A percentile compares a stretch with the other conserved stretches of the same genome.
These are phyloP conservation scores for Chaenodraco wilsoni DNA, from an alignment of 2,797 vertebrate genomes.

Conservation along the genomic window DNA sequence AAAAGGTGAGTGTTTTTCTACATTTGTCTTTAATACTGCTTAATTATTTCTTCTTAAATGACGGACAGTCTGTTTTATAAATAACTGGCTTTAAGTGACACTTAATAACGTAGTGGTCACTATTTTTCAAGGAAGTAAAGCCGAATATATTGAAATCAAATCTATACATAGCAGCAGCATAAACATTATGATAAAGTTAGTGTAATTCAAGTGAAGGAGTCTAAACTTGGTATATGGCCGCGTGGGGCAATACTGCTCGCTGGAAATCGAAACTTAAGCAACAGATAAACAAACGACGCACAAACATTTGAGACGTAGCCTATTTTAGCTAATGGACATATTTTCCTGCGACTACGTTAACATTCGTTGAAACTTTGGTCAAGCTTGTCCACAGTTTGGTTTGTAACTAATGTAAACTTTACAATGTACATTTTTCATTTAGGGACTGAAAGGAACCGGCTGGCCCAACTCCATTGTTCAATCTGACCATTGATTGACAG, in stretches of 20 bases:
- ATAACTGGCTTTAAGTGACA: neutral
- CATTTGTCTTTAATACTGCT: neutral
- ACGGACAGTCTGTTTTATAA: accelerated
- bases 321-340: neutral
- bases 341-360: no score
- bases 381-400: neutral
- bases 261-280: conserved; percentile 57
- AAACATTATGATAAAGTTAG: accelerated
- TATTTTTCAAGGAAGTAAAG: neutral
- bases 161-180: accelerated
- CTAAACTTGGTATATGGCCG: neutral
- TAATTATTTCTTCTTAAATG: neutral
- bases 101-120: neutral
- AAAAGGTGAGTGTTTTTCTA: conserved; percentile 6
- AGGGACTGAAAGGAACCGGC: no score
- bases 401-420: no score
- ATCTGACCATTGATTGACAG: no score
- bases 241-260: neutral
- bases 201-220: neutral
- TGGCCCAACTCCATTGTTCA: no score
- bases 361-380: neutral
- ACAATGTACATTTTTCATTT: no score
- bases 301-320: neutral
- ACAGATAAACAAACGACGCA: neutral
- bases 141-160: neutral